phyloP scores from a whole-genome alignment of 2,113 vertebrate species.

The Vireo altiloquus region DNA sequence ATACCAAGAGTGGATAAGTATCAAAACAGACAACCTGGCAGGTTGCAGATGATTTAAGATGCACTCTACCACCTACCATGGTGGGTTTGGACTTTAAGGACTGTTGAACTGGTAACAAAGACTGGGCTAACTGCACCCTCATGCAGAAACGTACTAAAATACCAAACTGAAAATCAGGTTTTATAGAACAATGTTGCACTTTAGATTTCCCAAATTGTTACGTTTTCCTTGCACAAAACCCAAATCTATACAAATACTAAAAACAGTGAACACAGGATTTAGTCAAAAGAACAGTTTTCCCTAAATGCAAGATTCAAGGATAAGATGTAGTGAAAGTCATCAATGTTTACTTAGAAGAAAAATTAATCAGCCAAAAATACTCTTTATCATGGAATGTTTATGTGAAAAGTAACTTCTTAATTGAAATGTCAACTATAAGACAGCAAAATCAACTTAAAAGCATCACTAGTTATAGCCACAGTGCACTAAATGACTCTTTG shows the following conservation, averaged over 20 bases:
- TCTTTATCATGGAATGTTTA: not conserved
- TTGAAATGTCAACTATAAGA: not conserved
- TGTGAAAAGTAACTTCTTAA: not conserved
- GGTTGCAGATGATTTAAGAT: not conserved
- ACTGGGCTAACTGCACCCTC: not conserved
- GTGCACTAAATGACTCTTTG: not conserved
- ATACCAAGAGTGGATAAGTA: not conserved
- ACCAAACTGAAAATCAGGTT: not conserved
- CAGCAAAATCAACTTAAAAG: not conserved
- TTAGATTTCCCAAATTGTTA: not conserved
- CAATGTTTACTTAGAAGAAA: not conserved
- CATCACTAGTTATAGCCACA: not conserved
- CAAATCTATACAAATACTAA: not conserved
- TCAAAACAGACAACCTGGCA: not conserved
- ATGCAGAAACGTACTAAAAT: not conserved
- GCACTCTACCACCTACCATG: not conserved
- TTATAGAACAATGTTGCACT: not conserved
- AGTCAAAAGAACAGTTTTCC: not conserved
- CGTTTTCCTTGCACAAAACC: not conserved
- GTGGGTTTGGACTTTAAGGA: not conserved
- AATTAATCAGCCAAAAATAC: not conserved
- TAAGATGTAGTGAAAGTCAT: not conserved
- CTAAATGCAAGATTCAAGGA: not conserved
- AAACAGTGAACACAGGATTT: not conserved
- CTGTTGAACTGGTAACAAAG: not conserved